These are phyloP conservation scores for Pseudoips prasinana DNA, from an alignment of 2,888 invertebrate genomes.

Conservation along the genomic window DNA sequence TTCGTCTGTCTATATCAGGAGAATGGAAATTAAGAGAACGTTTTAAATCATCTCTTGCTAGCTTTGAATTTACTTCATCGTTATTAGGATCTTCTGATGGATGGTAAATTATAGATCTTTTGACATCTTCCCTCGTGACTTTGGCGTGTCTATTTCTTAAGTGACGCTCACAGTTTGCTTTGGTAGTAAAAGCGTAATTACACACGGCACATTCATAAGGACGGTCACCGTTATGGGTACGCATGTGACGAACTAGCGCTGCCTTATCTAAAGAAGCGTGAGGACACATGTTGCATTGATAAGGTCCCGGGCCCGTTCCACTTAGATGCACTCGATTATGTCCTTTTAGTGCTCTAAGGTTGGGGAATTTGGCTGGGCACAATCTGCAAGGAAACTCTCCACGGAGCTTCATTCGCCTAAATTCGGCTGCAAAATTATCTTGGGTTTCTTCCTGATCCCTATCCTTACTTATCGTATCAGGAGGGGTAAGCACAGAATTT, in stretches of 20 bases:
- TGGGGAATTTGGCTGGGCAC: constrained; percentile 94
- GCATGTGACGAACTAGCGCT: constrained; percentile 94
- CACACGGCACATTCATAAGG: constrained; percentile 98
- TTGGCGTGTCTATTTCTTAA: constrained; percentile 95
- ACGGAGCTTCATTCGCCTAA: constrained; percentile 93
- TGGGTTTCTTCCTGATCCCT: constrained; percentile 86
- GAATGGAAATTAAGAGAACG: constrained; percentile 80
- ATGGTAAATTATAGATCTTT: constrained; percentile 93
- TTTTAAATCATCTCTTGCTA: constrained; percentile 78
- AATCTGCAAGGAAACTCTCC: constrained; percentile 95
- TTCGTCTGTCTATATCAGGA: constrained; percentile 73
- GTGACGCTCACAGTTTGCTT: constrained; percentile 98
- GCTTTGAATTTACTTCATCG: constrained; percentile 84
- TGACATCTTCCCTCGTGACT: constrained; percentile 92
- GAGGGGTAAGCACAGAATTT: constrained; percentile 67
- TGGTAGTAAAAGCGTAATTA: constrained; percentile 97
- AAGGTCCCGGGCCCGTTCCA: constrained; percentile 89
- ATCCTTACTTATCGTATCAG: constrained; percentile 65
- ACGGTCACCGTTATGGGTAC: constrained; percentile 96
- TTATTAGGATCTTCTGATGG: constrained; percentile 92
- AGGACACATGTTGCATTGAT: constrained; percentile 96
- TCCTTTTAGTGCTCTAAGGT: constrained; percentile 93
- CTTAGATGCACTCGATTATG: constrained; percentile 94
- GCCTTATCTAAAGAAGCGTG: constrained; percentile 95
- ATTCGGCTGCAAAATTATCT: constrained; percentile 91